Base-by-base conservation (phyloP, 35 echinoderm and acorn worm genomes). In the Strongylocentrotus purpuratus region DNA sequence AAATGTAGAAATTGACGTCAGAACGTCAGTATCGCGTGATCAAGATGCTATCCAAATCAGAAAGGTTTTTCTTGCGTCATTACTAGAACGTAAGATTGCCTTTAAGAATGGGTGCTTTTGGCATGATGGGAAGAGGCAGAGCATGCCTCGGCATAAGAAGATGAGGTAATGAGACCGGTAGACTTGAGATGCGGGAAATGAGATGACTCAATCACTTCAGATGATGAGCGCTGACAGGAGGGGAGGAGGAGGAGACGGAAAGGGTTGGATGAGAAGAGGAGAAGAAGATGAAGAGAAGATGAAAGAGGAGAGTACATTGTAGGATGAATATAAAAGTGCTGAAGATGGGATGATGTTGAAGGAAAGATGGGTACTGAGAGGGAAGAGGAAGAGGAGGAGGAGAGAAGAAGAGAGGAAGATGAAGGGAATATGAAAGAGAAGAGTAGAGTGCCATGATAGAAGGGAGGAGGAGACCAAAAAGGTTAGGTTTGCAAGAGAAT, bases 121-220 rank as follows among this genome's bases (percentile, higher is more conserved):
- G 65, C 20, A 28, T 28, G 20, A 25, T 28, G 20, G 65, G 65
- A 78, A 78, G 28, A 78, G 65, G 2, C n/a, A n/a, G 65, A n/a
- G 20, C 65, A 78, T 78, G 65, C 65, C 28, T n/a, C 7, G 65
- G 65, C 65, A 78, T 78, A 78, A 28, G 28, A 78, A 78, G 65
- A 78, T 28, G 65, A 78, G 65, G 4, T 28, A n/a, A 78, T 78
- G 65, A 28, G 65, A 28, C 22, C 65, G 5, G 65, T 22, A 78
- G 65, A 78, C 65, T 78, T 78, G 28, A 78, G 18, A 78, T 78
- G 65, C 28, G 20, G 65, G 65, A 78, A 7, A n/a, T n/a, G 65
- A 78, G 65, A 78, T 78, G 65, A 78, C 65, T 78, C 65, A 78
- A 78, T 78, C 65, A 78, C 65, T 78, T 78, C 20, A 78, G 28